Conservation (phyloP, 2,113 vertebrate genomes). For the Xerus inauris region DNA sequence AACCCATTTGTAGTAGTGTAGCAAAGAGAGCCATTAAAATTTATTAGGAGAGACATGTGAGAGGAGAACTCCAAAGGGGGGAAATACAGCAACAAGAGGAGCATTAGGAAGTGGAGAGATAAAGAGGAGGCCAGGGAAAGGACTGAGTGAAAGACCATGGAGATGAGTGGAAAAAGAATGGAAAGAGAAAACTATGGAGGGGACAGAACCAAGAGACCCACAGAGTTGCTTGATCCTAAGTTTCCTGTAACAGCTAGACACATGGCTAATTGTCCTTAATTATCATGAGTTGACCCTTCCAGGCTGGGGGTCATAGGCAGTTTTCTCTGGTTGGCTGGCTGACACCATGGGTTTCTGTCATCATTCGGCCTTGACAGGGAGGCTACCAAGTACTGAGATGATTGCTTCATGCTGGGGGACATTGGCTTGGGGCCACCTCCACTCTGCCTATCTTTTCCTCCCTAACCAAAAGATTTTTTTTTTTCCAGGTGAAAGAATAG, state of each 20-base stretch:
- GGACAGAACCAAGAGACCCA: too few relatives aligned
- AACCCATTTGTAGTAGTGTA: not conserved
- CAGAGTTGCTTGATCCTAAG: not conserved
- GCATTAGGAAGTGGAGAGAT: accelerated
- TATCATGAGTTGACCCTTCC: not conserved
- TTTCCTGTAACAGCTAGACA: not conserved
- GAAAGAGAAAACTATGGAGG: not conserved
- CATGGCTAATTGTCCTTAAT: constrained; percentile 56
- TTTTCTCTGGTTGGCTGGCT: constrained; percentile 46
- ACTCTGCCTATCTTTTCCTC: not conserved
- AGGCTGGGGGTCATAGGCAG: not conserved
- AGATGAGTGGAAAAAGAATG: not conserved
- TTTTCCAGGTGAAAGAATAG: not conserved
- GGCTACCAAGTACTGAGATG: not conserved
- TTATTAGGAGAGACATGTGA: not conserved
- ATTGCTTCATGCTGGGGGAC: not conserved
- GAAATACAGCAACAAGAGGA: not conserved
- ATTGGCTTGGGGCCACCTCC: not conserved
- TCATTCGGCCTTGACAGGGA: not conserved
- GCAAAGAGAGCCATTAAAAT: constrained; percentile 48
- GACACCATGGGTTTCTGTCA: not conserved
- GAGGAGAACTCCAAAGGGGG: not conserved
- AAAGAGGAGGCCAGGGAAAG: not conserved
- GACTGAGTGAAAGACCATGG: not conserved
- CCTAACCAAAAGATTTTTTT: not conserved